These are phyloP conservation scores for Phytoseiulus persimilis DNA, from an alignment of 2,888 invertebrate genomes.

Conservation along the genomic window DNA sequence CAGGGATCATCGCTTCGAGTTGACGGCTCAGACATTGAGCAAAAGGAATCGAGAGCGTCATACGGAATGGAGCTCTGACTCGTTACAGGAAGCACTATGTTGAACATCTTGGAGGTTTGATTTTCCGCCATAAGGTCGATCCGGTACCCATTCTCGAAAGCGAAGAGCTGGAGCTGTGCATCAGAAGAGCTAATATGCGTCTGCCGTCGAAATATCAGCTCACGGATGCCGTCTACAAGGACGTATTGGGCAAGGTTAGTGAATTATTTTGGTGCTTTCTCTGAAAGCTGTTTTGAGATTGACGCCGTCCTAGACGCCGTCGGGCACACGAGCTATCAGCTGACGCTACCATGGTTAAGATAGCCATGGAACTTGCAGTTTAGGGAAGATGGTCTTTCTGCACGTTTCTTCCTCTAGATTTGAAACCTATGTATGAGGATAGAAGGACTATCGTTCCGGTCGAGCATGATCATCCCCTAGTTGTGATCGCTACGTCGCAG, in stretches of 20 bases:
- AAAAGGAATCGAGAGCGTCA: neutral
- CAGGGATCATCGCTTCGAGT: too few relatives aligned
- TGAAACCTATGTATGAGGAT: too few relatives aligned
- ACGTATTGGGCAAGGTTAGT: slow-evolving; percentile 14
- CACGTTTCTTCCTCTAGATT: too few relatives aligned
- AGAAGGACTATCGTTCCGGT: too few relatives aligned
- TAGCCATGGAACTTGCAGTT: too few relatives aligned
- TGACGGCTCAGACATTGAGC: neutral
- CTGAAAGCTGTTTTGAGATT: neutral
- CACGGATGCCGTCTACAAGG: slow-evolving; percentile 24
- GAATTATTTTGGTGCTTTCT: neutral
- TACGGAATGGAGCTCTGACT: neutral
- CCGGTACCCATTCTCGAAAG: slow-evolving; percentile 66
- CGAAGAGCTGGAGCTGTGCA: slow-evolving; percentile 72
- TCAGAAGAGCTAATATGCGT: slow-evolving; percentile 64
- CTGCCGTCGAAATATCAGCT: slow-evolving; percentile 59
- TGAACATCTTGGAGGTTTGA: slow-evolving; percentile 73
- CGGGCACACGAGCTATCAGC: neutral
- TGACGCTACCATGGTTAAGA: neutral
- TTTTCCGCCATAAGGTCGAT: slow-evolving; percentile 65
- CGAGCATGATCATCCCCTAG: too few relatives aligned
- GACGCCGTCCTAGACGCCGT: too few relatives aligned
- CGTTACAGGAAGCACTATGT: slow-evolving; percentile 73
- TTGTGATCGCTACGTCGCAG: too few relatives aligned
- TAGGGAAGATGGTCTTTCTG: too few relatives aligned